phyloP scores from a whole-genome alignment of 1,140 invertebrate species.

The Philotrypesis tridentata region DNA sequence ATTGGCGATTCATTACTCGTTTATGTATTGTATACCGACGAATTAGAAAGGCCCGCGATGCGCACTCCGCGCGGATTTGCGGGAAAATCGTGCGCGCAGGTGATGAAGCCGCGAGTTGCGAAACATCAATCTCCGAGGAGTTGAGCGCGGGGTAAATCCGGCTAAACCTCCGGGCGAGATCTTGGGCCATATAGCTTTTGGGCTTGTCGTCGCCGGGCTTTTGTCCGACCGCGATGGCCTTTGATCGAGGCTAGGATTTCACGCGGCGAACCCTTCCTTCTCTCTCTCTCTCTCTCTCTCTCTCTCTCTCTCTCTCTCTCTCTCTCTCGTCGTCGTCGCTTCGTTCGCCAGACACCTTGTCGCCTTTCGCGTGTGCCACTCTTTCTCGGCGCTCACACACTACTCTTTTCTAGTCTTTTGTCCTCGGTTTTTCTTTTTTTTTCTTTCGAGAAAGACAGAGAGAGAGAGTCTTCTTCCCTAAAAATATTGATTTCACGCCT shows the following conservation, averaged over 20 bases:
- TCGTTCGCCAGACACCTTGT: neutral
- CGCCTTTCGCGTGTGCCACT: neutral
- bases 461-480: no score
- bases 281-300: neutral
- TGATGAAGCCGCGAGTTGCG: neutral
- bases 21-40: neutral
- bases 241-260: conserved; percentile 42
- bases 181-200: neutral
- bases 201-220: conserved; percentile 1
- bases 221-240: neutral
- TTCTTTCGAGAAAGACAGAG: conserved; percentile 19
- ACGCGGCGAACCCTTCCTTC: neutral
- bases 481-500: conserved; percentile 47
- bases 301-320: no score
- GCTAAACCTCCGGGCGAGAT: neutral
- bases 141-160: neutral
- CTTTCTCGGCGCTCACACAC: neutral
- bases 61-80: no score
- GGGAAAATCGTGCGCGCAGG: no score
- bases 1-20: conserved; percentile 2
- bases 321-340: neutral
- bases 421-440: conserved; percentile 5
- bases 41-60: neutral
- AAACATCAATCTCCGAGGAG: neutral
- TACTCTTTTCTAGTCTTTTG: neutral